Percentiles rank a stretch among this genome's conserved stretches.
These are phyloP conservation scores for Leptopilina boulardi DNA, from an alignment of 1,140 invertebrate species.

Conservation along the genomic window DNA sequence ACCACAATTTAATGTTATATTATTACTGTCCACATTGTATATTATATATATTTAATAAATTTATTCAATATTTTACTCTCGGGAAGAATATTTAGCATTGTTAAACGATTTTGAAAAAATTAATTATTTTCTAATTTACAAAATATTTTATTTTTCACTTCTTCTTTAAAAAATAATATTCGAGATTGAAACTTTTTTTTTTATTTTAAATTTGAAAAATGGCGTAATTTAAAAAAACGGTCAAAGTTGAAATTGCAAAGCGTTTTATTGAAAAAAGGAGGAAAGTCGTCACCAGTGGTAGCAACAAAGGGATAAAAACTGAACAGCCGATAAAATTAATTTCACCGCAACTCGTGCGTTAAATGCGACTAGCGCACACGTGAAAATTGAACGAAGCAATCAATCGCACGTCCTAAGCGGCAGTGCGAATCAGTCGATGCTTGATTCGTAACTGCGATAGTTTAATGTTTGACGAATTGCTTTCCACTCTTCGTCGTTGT, in stretches of 20 bases:
- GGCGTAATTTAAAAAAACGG: not conserved
- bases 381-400: constrained; percentile 33
- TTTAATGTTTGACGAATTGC: constrained; percentile 30
- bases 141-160: no score
- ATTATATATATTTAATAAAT: no score
- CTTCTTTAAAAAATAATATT: no score
- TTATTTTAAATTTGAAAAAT: no score
- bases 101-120: no score
- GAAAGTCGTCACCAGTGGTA: not conserved
- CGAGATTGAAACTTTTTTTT: no score
- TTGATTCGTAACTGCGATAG: constrained; percentile 24
- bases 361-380: constrained; percentile 29
- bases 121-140: no score
- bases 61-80: no score
- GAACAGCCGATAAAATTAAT: constrained; percentile 33
- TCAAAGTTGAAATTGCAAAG: not conserved
- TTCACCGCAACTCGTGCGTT: constrained; percentile 30
- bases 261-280: not conserved
- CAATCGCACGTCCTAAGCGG: constrained; percentile 31
- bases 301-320: not conserved
- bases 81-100: no score
- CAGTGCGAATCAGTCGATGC: constrained; percentile 23
- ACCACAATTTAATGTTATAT: no score
- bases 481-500: constrained; percentile 9
- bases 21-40: no score